phyloP scores from a whole-genome alignment of 2,888 invertebrate species.

The Drosophila cognata region DNA sequence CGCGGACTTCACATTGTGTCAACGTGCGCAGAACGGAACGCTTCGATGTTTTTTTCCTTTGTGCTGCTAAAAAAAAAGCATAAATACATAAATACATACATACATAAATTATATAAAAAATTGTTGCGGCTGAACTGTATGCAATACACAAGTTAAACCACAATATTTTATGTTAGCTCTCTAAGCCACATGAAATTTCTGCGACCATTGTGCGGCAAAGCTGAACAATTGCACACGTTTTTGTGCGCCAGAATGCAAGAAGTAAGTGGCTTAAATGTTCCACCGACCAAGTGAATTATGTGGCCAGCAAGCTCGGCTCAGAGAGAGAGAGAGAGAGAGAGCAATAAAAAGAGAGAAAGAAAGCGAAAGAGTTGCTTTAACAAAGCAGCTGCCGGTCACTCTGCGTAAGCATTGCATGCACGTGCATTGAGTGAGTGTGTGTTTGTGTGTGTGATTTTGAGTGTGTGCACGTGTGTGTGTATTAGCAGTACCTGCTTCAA shows the following conservation, averaged over 20 bases:
- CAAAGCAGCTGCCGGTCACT: conserved; percentile 45
- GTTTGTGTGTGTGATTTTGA: neutral
- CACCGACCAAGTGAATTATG: conserved; percentile 68
- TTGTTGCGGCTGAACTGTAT: conserved; percentile 36
- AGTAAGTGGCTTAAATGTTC: conserved; percentile 73
- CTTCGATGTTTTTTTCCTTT: conserved; percentile 4
- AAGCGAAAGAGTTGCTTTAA: conserved; percentile 25
- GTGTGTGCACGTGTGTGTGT: conserved; percentile 12
- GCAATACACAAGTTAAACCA: conserved; percentile 55
- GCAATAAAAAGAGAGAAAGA: neutral
- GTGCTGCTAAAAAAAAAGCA: conserved; percentile 1
- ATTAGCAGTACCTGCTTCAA: conserved; percentile 8
- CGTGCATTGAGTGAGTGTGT: conserved; percentile 1
- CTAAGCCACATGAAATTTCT: conserved; percentile 72
- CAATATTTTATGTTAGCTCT: conserved; percentile 51
- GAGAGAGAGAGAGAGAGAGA: neutral
- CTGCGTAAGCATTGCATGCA: conserved; percentile 35
- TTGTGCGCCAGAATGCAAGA: conserved; percentile 71
- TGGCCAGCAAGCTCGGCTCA: neutral
- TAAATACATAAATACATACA: too few species aligned
- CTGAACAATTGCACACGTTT: conserved; percentile 74
- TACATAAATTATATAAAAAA: conserved; percentile 10
- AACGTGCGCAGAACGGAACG: conserved; percentile 29
- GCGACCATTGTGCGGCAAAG: conserved; percentile 67
- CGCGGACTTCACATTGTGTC: conserved; percentile 41